These are phyloP conservation scores for Scytalopus superciliaris DNA, from an alignment of 2,113 vertebrate genomes.

Conservation along the genomic window DNA sequence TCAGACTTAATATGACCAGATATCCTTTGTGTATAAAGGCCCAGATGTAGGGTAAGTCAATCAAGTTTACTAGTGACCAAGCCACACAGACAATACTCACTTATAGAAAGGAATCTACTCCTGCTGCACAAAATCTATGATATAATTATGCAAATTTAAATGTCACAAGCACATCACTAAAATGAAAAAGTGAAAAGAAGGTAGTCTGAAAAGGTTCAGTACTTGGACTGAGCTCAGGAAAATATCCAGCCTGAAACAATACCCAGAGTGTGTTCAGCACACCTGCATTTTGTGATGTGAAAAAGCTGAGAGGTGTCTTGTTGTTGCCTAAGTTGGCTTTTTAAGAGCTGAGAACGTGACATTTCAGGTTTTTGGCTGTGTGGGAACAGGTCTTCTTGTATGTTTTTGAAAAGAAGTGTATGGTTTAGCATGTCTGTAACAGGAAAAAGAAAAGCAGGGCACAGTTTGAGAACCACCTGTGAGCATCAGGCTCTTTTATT, in stretches of 20 bases:
- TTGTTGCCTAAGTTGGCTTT: neutral
- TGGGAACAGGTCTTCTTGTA: neutral
- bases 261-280: neutral
- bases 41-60: neutral
- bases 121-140: neutral
- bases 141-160: neutral
- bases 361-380: neutral
- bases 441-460: neutral
- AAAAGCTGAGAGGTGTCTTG: neutral
- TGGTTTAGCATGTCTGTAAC: neutral
- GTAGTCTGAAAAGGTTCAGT: neutral
- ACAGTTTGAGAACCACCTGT: constrained; percentile 38
- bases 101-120: neutral
- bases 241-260: neutral
- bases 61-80: neutral
- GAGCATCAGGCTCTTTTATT: constrained; percentile 9
- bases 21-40: neutral
- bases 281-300: neutral
- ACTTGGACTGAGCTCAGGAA: neutral
- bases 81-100: neutral
- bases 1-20: neutral
- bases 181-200: neutral
- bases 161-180: neutral
- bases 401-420: neutral
- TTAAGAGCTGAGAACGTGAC: neutral